phyloP scores from a whole-genome alignment of 2,113 vertebrate species.

The Gallinago undulata region DNA sequence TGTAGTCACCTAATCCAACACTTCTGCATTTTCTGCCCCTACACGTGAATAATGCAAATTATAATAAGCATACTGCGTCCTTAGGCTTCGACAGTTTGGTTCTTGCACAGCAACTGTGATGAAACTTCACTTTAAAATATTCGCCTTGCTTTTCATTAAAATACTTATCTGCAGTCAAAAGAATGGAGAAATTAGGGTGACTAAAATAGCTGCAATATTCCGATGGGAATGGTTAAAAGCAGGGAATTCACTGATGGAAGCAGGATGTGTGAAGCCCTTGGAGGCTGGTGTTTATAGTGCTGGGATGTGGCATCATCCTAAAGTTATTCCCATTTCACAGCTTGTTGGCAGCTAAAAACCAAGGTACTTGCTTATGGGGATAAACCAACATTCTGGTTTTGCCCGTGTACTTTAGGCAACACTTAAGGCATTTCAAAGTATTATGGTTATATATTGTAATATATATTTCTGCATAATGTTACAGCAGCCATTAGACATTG shows the following conservation, averaged over 20 bases:
- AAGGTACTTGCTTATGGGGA: neutral
- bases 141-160: neutral
- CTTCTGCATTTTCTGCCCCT: neutral
- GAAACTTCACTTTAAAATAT: neutral
- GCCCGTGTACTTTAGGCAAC: neutral
- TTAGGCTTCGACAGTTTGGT: neutral
- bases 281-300: neutral
- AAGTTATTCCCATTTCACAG: neutral
- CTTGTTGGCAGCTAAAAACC: constrained; percentile 1
- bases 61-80: neutral
- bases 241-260: neutral
- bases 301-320: neutral
- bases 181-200: neutral
- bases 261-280: neutral
- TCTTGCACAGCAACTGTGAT: neutral
- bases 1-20: neutral
- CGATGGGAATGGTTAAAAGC: neutral
- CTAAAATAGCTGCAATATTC: neutral
- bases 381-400: neutral
- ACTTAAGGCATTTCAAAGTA: neutral
- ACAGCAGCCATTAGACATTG: neutral
- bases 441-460: neutral
- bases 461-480: neutral
- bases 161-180: neutral
- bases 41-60: neutral